Base-by-base conservation (phyloP, 2,888 invertebrate species). In the Pseudococcus longispinus region DNA sequence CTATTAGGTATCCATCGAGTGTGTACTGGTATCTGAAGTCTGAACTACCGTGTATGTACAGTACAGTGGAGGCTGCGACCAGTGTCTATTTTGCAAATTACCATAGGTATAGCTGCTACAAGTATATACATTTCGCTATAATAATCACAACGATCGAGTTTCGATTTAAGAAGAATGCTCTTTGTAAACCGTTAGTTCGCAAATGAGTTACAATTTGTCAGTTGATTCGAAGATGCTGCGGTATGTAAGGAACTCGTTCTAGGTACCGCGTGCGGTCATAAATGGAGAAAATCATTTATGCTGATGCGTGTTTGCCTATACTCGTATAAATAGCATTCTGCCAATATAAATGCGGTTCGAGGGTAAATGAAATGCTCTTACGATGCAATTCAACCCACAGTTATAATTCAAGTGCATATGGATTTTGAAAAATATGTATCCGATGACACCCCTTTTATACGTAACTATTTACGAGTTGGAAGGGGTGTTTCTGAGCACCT, bases 141-240 rank as follows among this genome's bases (percentile, higher is more conserved):
- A 70, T 70, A 70, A 70, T 70, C 70, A 29, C 70, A 26, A 32
- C 70, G 70, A 70, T 70, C 70, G 70, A 70, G 70, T 70, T 70
- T 70, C 70, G 70, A 70, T 70, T 70, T 70, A 70, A 70, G 29
- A 70, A 70, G 70, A 70, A 70, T 70, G 70, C 70, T 70, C 29
- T 70, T 70, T 70, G 70, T 29, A 70, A 18, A 70, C 70, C 70
- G 70, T 70, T 70, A 70, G 29, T 29, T 70, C 29, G 70, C 29
- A 70, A 70, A 70, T 70, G 70, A 70, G 70, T 29, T 70, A 29
- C 70, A 70, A 70, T 70, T 70, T 70, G 70, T 70, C 70, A 70
- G 70, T 70, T 29, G 29, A 23, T 20, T 20, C 70, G 70, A 70
- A 70, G 29, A 29, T 70, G 70, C 29, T 70, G 70, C 26, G 70